These are phyloP conservation scores for Glyphotaelius pellucidus DNA, from an alignment of 2,888 invertebrate species.

Conservation along the genomic window DNA sequence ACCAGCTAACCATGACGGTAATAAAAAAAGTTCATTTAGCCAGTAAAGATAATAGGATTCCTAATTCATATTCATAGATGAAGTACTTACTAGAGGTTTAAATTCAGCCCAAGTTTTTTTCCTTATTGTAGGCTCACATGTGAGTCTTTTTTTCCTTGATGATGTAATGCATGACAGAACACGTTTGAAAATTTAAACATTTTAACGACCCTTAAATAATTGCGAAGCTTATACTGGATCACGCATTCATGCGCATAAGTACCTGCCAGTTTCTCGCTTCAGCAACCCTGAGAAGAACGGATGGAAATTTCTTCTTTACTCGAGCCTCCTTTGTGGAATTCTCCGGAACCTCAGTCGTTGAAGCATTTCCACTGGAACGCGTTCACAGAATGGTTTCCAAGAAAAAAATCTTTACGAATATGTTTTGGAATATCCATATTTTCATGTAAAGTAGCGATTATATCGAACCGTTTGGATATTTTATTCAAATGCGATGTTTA, in stretches of 20 bases:
- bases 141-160: neutral
- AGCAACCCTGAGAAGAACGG: neutral
- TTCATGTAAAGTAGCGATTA: neutral
- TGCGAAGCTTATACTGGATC: neutral
- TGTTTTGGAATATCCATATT: neutral
- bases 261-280: neutral
- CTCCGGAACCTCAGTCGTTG: neutral
- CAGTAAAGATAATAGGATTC: no score
- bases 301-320: neutral
- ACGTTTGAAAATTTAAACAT: neutral
- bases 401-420: neutral
- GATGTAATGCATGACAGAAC: neutral
- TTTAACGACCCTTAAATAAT: neutral
- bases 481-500: neutral
- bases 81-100: no score
- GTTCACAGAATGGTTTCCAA: neutral
- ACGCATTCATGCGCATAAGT: neutral
- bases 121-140: no score
- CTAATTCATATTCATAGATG: no score
- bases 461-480: neutral
- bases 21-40: no score
- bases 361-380: neutral
- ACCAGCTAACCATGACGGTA: no score
- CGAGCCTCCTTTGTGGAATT: neutral
- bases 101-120: no score